A percentile compares a stretch with the other conserved stretches of the same genome.
phyloP scores from a whole-genome alignment of 2,888 invertebrate genomes.

The Drepanosiphum platanoidis region DNA sequence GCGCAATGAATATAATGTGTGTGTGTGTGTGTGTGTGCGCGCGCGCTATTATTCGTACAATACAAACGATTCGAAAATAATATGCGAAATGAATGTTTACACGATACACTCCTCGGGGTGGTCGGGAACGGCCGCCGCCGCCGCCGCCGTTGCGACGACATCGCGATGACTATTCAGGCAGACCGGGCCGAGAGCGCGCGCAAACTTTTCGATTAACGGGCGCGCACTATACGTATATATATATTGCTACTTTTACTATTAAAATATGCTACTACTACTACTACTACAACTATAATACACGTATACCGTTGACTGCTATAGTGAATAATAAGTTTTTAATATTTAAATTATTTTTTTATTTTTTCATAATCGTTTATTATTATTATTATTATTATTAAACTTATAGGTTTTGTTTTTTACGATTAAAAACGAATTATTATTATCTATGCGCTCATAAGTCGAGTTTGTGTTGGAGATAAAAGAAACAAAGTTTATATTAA shows the following conservation, averaged over 20 bases:
- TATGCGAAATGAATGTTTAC: not conserved
- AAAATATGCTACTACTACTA: not conserved
- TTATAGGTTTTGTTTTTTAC: no score
- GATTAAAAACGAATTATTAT: no score
- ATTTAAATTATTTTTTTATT: no score
- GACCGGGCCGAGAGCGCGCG: not conserved
- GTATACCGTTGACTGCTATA: no score
- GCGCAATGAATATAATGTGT: not conserved
- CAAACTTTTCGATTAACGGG: constrained; percentile 32
- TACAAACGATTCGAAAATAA: not conserved
- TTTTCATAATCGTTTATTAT: no score
- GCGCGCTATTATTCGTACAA: not conserved
- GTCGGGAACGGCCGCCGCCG: not conserved
- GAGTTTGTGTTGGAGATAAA: no score
- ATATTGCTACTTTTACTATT: not conserved
- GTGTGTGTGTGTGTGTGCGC: not conserved
- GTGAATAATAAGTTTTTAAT: no score
- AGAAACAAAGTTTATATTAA: no score
- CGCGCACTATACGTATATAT: not conserved
- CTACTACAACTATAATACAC: not conserved
- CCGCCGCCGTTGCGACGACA: not conserved
- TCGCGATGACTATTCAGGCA: not conserved
- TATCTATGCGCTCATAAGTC: no score
- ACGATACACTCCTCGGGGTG: not conserved
- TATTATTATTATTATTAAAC: no score